These are phyloP conservation scores for Festucalex cinctus DNA, from an alignment of 2,113 vertebrate species.

Conservation along the genomic window DNA sequence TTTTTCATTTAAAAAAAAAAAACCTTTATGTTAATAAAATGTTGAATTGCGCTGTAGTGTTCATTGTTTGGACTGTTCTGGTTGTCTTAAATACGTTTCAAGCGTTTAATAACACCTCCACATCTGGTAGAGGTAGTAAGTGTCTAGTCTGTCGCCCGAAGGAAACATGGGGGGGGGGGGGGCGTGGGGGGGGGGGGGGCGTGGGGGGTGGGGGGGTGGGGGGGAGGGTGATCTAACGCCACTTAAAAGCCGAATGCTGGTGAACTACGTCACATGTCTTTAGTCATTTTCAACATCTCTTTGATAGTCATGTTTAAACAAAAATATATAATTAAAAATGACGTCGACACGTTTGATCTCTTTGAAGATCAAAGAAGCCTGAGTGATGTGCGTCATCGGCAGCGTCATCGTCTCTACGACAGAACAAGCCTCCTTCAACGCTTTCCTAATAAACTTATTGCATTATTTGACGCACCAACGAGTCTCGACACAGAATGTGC, in stretches of 20 bases:
- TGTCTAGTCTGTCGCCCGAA: not conserved
- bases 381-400: not conserved
- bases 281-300: too few relatives aligned
- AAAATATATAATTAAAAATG: not conserved
- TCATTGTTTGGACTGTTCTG: too few relatives aligned
- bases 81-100: too few relatives aligned
- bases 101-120: not conserved
- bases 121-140: not conserved
- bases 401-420: not conserved
- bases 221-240: not conserved
- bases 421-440: not conserved
- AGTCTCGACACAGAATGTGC: not conserved
- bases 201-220: too few relatives aligned
- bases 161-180: too few relatives aligned
- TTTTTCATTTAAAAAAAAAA: too few relatives aligned
- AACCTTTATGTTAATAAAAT: too few relatives aligned
- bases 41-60: too few relatives aligned
- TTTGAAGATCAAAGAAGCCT: not conserved
- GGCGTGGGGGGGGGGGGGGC: too few relatives aligned
- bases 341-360: not conserved
- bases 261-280: not conserved
- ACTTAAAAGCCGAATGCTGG: not conserved
- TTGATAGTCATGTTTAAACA: not conserved
- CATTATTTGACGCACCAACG: not conserved
- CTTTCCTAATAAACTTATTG: not conserved